Conservation (phyloP, 2,888 invertebrate species). For the Abrostola tripartita region DNA sequence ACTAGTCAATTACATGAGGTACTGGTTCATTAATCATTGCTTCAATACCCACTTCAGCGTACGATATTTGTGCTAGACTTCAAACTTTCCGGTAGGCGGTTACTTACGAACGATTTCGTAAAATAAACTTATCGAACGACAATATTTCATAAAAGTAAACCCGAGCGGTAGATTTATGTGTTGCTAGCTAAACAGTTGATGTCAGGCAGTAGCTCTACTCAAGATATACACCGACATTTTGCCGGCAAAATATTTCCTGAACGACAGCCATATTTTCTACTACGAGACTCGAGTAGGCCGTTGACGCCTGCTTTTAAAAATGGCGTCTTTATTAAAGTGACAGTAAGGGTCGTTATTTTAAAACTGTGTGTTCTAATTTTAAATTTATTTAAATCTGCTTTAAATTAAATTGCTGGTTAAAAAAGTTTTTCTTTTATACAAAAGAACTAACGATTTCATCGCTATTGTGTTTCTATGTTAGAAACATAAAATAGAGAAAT, state of each 20-base stretch:
- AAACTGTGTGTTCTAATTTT: slow-evolving; percentile 11
- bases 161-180: slow-evolving; percentile 45
- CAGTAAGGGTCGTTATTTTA: slow-evolving; percentile 28
- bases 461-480: too few relatives aligned
- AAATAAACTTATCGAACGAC: slow-evolving; percentile 37
- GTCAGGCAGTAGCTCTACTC: slow-evolving; percentile 33
- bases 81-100: not conserved
- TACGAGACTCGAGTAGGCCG: slow-evolving; percentile 44
- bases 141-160: slow-evolving; percentile 42
- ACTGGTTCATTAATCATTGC: too few relatives aligned
- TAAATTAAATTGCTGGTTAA: not conserved
- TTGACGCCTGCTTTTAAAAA: slow-evolving; percentile 49
- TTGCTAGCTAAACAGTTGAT: slow-evolving; percentile 40
- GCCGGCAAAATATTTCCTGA: slow-evolving; percentile 51
- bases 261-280: slow-evolving; percentile 38
- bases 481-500: too few relatives aligned
- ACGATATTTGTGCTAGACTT: too few relatives aligned
- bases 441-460: too few relatives aligned
- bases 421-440: not conserved
- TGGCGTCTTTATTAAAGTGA: slow-evolving; percentile 47
- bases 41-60: too few relatives aligned
- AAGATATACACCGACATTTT: slow-evolving; percentile 52
- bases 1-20: too few relatives aligned
- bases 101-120: not conserved
- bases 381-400: not conserved